These are phyloP conservation scores for Ochropleura leucogaster DNA, from an alignment of 2,888 invertebrate species.

Conservation along the genomic window DNA sequence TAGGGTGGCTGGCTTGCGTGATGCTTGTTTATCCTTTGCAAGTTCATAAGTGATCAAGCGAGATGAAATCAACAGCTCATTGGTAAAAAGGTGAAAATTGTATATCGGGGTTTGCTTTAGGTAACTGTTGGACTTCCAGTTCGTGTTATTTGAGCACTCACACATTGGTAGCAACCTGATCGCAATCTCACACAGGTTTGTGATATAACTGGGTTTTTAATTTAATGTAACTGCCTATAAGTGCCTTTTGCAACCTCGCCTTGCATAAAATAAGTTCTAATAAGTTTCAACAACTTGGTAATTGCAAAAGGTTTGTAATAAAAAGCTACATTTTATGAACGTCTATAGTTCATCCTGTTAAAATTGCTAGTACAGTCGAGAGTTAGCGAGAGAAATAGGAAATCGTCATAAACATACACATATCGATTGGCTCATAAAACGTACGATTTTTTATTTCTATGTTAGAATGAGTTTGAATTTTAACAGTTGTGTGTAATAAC, in stretches of 20 bases:
- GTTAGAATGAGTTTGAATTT: not conserved
- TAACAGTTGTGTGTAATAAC: not conserved
- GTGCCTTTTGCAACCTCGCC: slow-evolving; percentile 40
- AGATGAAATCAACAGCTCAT: slow-evolving; percentile 69
- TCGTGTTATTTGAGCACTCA: slow-evolving; percentile 53
- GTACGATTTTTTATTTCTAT: not conserved
- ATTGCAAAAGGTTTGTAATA: slow-evolving; percentile 25
- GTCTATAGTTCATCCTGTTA: not conserved
- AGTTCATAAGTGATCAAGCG: slow-evolving; percentile 63
- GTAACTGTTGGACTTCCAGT: slow-evolving; percentile 62
- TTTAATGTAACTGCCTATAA: slow-evolving; percentile 38
- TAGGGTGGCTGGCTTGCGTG: slow-evolving; percentile 80
- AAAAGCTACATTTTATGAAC: not conserved
- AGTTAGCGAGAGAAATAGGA: not conserved
- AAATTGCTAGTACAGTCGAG: not conserved
- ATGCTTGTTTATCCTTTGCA: slow-evolving; percentile 77
- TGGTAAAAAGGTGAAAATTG: slow-evolving; percentile 71
- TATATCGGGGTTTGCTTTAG: slow-evolving; percentile 50
- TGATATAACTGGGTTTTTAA: slow-evolving; percentile 53
- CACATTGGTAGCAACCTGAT: slow-evolving; percentile 40
- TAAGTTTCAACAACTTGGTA: slow-evolving; percentile 12
- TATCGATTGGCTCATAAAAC: not conserved
- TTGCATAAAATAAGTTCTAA: slow-evolving; percentile 37
- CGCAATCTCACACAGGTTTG: slow-evolving; percentile 56
- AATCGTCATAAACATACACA: not conserved